Conservation (phyloP, 2,797 vertebrate genomes). For the Cacajao melanocephalus region DNA sequence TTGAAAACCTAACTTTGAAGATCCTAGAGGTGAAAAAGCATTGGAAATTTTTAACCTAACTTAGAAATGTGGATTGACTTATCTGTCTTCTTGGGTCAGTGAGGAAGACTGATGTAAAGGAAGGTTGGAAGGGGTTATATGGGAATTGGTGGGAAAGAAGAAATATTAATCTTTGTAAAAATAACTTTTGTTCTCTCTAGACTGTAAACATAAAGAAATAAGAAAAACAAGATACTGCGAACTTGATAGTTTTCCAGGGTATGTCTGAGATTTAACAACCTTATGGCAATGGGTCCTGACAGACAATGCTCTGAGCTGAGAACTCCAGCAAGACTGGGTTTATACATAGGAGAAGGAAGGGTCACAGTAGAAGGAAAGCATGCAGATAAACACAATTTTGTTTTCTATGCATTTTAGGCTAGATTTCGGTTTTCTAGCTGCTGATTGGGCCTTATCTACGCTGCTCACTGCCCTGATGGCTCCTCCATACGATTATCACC, state of each 20-base stretch:
- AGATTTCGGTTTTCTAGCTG: not conserved
- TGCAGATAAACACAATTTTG: not conserved
- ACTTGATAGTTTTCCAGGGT: not conserved
- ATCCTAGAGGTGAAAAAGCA: not conserved
- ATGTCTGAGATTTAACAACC: not conserved
- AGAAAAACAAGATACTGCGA: not conserved
- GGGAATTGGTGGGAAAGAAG: not conserved
- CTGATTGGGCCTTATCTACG: not conserved
- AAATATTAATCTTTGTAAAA: conserved; percentile 45
- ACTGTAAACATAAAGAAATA: not conserved
- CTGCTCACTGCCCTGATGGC: not conserved
- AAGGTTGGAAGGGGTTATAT: not conserved
- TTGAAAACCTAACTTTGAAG: conserved; percentile 23
- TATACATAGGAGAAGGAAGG: not conserved
- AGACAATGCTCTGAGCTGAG: not conserved
- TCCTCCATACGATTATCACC: not conserved
- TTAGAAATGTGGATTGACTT: not conserved
- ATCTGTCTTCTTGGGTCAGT: not conserved
- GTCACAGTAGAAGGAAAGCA: not conserved
- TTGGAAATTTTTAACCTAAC: conserved; percentile 11
- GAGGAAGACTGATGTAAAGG: not conserved
- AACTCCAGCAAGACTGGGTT: not conserved
- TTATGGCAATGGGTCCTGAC: not conserved
- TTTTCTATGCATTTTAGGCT: not conserved
- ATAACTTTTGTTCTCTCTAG: not conserved